Percentiles rank a stretch among this genome's conserved stretches.
Evolutionary conservation across 1,140 invertebrate species (phyloP).

Genomic region (Drosophila lini): DNA sequence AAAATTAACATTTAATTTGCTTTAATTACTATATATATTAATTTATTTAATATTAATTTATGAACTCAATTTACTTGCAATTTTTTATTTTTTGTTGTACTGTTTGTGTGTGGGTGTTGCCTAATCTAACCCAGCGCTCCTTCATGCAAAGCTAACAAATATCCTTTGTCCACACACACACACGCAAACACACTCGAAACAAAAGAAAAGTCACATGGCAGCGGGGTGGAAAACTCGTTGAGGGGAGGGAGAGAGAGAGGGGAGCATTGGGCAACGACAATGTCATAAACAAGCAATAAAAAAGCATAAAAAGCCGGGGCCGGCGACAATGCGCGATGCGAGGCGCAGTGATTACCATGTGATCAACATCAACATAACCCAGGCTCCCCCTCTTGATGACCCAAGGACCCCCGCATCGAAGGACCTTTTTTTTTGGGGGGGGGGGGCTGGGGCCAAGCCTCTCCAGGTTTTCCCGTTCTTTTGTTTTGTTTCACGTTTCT

Average conservation of each 20-base stretch:
- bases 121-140: conserved; percentile 18
- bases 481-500: conserved; percentile 1
- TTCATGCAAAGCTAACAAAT: conserved; percentile 41
- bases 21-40: not conserved
- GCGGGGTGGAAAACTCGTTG: conserved; percentile 1
- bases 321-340: conserved; percentile 39
- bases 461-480: not conserved
- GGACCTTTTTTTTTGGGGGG: conserved; percentile 5
- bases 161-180: conserved; percentile 66
- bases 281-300: conserved; percentile 81
- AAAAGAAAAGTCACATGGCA: conserved; percentile 63
- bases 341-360: conserved; percentile 75
- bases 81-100: not conserved
- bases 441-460: too few species aligned
- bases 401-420: conserved; percentile 4
- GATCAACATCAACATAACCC: conserved; percentile 64
- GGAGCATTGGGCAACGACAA: conserved; percentile 33
- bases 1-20: not conserved
- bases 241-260: too few species aligned
- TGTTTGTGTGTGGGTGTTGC: conserved; percentile 6
- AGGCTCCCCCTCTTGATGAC: conserved; percentile 9
- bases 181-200: conserved; percentile 24
- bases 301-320: conserved; percentile 69
- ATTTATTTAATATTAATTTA: not conserved
- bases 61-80: too few species aligned